phyloP scores from a whole-genome alignment of 2,797 vertebrate genomes.

The Phoxinus dragarum region DNA sequence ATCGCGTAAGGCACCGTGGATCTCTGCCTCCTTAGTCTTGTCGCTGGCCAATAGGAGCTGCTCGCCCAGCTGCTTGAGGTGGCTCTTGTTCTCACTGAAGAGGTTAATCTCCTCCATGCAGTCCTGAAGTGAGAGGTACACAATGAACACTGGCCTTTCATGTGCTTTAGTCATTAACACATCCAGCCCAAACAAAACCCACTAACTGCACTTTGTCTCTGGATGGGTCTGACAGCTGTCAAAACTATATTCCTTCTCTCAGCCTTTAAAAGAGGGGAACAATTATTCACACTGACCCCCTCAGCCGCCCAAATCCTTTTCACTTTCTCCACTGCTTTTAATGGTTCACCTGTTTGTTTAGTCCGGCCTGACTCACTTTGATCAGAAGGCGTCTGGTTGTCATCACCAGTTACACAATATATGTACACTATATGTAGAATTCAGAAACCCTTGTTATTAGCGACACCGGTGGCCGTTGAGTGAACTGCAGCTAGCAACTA shows the following conservation, averaged over 20 bases:
- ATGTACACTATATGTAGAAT: not conserved
- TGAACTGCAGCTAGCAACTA: not conserved
- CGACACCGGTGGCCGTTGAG: not conserved
- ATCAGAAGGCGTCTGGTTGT: slow-evolving; percentile 30
- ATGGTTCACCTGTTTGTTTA: slow-evolving; percentile 47
- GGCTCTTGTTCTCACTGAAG: slow-evolving; percentile 91
- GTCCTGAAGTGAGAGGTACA: slow-evolving; percentile 78
- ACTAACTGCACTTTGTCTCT: slow-evolving; percentile 29
- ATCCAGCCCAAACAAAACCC: slow-evolving; percentile 42
- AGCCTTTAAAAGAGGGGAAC: slow-evolving; percentile 11
- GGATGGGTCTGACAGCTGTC: slow-evolving; percentile 51
- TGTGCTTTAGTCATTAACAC: slow-evolving; percentile 45
- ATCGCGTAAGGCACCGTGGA: slow-evolving; percentile 86
- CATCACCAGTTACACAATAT: not conserved
- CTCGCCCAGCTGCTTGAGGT: slow-evolving; percentile 90
- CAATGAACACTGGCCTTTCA: slow-evolving; percentile 25
- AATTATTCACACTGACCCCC: slow-evolving; percentile 12
- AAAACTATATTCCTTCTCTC: slow-evolving; percentile 29
- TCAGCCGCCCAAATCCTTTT: not conserved
- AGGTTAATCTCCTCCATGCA: slow-evolving; percentile 96
- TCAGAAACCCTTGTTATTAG: not conserved
- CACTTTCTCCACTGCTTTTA: not conserved
- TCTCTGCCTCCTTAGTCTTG: slow-evolving; percentile 81
- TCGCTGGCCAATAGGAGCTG: slow-evolving; percentile 87
- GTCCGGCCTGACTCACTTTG: slow-evolving; percentile 38